Base-by-base conservation (phyloP, 1,140 invertebrate genomes). In the Drosophila asahinai region DNA sequence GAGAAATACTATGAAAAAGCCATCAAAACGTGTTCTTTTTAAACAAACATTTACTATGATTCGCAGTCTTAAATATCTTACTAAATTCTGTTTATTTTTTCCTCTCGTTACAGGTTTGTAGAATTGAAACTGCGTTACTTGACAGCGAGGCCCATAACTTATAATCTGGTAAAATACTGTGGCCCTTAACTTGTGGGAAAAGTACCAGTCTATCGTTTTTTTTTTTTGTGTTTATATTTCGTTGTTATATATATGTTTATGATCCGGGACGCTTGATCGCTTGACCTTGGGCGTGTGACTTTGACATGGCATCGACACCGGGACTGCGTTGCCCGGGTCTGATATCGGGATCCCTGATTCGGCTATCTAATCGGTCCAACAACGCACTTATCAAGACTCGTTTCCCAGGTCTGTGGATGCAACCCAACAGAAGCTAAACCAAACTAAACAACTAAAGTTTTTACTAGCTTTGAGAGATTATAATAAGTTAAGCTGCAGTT, bases 331-430 rank as follows among this genome's bases (percentile, higher is more conserved):
- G 38, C 12, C 15, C 12, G 25, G 33, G 17, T 33, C 45, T 66
- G 43, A 51, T 68, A 66, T 65, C 65, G 61, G 38, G 33, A 66
- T 68, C 22, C 33, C 60, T 47, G 38, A 73, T 52, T 73, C 33
- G 22, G 14, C 47, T 74, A 74, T 73, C 71, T 74, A 73, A 74
- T 74, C 71, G 19, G 17, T 6, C 12, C 38, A 36, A 14, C 45
- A 17, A 11, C 59, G 25, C 25, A 40, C 62, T 64, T 64, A 64
- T 64, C 62, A 64, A 22, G 38, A 42, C 33, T n/a, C 55, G 52
- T 8, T 60, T 43, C 0, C 12, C 33, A 5, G 30, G 33, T 17
- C 49, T 63, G 25, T 11, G 33, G 57, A 62, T 65, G 63, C 63
- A 65, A 42, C 36, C 17, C 45, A 63, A 61, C 63, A 63, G 63